Conservation (phyloP, 2,797 vertebrate species). For the Brachymystax lenok region DNA sequence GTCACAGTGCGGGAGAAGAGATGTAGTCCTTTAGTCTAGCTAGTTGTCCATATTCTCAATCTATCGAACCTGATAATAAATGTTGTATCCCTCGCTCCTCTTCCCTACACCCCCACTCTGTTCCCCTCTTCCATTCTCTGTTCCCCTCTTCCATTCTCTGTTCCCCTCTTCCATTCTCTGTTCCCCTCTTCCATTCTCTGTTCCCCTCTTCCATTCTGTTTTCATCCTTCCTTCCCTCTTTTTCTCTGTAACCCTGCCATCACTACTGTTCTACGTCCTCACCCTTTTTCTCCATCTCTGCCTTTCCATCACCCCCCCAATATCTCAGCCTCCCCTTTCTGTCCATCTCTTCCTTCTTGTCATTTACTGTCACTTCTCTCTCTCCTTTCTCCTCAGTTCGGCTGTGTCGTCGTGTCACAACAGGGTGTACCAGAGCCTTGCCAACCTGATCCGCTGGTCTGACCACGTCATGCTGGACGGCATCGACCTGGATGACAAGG, state of each 20-base stretch:
- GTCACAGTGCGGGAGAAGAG: not conserved
- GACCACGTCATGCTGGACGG: conserved; percentile 98
- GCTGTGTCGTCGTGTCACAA: conserved; percentile 95
- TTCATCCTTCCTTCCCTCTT: not conserved
- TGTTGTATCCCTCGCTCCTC: no score
- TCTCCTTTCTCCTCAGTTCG: conserved; percentile 72
- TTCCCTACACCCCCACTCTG: not conserved
- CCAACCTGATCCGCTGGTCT: conserved; percentile 97
- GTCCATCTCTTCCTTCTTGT: not conserved
- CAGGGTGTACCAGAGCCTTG: conserved; percentile 95
- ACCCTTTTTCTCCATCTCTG: not conserved
- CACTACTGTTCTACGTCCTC: not conserved
- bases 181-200: no score
- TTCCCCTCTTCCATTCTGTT: no score
- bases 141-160: not conserved
- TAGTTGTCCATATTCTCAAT: not conserved
- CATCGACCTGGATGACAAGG: conserved; percentile 93
- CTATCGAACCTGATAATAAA: not conserved
- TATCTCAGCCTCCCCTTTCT: not conserved
- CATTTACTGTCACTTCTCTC: not conserved
- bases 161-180: not conserved
- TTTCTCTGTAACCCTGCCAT: not conserved
- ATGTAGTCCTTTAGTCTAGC: not conserved
- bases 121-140: not conserved
- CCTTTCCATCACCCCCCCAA: not conserved